These are phyloP conservation scores for Chrysina gloriosa DNA, from an alignment of 2,888 invertebrate species.

Conservation along the genomic window DNA sequence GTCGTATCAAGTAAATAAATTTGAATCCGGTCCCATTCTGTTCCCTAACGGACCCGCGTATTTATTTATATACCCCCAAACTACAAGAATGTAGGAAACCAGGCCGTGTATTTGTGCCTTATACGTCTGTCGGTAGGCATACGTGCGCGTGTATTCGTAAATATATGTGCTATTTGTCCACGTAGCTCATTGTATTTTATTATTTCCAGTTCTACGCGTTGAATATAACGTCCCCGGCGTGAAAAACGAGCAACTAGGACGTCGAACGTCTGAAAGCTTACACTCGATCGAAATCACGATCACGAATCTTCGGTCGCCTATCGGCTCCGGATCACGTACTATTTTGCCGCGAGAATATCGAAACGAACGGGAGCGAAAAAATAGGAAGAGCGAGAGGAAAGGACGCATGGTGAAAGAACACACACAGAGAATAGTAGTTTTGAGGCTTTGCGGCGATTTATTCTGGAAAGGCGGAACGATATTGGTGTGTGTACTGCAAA, in stretches of 20 bases:
- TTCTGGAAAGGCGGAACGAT: slow-evolving; percentile 21
- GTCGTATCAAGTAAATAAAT: slow-evolving; percentile 15
- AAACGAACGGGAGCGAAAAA: not conserved
- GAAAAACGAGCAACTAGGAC: slow-evolving; percentile 3
- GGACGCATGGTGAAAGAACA: not conserved
- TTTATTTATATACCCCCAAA: not conserved
- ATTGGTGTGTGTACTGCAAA: slow-evolving; percentile 29
- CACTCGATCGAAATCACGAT: slow-evolving; percentile 19
- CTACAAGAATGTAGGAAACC: not conserved
- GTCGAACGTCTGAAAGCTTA: not conserved
- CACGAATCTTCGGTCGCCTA: slow-evolving; percentile 22
- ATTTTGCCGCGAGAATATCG: slow-evolving; percentile 17
- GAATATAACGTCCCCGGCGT: slow-evolving; percentile 5
- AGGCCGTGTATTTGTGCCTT: not conserved
- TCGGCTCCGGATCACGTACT: slow-evolving; percentile 18
- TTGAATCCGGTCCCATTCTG: slow-evolving; percentile 20
- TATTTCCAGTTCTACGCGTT: slow-evolving; percentile 34
- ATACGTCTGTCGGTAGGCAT: too few species aligned
- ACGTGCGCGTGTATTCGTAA: not conserved
- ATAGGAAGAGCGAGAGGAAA: not conserved
- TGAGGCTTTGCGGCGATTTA: slow-evolving; percentile 33
- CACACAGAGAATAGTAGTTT: slow-evolving; percentile 20
- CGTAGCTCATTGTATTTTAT: slow-evolving; percentile 36
- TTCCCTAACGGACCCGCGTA: not conserved
- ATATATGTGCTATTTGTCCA: slow-evolving; percentile 32